Conservation (phyloP, 2,888 invertebrate genomes). For the Drosophila diplacantha region DNA sequence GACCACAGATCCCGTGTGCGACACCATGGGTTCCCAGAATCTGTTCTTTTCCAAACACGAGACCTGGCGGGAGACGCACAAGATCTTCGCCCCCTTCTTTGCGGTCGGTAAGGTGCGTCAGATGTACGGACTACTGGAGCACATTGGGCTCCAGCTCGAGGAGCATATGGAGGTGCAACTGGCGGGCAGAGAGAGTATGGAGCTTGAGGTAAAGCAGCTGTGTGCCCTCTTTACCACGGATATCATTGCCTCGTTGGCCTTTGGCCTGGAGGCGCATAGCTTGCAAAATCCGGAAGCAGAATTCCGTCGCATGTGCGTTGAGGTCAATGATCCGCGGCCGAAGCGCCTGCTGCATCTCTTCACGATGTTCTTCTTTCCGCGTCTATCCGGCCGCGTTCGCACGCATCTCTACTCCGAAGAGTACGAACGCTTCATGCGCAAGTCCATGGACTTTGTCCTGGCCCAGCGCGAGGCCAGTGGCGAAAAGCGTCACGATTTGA, state of each 20-base stretch:
- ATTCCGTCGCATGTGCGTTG: conserved; percentile 76
- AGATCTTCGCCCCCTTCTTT: conserved; percentile 78
- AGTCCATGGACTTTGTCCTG: conserved; percentile 76
- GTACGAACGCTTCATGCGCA: conserved; percentile 75
- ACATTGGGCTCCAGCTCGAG: conserved; percentile 71
- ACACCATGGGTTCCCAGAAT: conserved; percentile 76
- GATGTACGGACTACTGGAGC: conserved; percentile 70
- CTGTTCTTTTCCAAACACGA: conserved; percentile 78
- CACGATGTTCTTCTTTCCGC: conserved; percentile 77
- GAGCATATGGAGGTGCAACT: conserved; percentile 53
- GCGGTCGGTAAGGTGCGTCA: conserved; percentile 75
- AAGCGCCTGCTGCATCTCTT: conserved; percentile 74
- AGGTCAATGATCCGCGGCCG: conserved; percentile 74
- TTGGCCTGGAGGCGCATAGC: conserved; percentile 78
- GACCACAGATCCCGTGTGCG: conserved; percentile 67
- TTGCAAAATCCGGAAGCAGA: conserved; percentile 76
- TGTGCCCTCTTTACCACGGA: conserved; percentile 76
- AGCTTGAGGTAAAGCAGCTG: conserved; percentile 69
- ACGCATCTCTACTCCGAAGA: conserved; percentile 68
- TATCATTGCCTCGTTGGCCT: conserved; percentile 78
- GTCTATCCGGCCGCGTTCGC: conserved; percentile 63
- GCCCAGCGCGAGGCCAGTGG: conserved; percentile 75
- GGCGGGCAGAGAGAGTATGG: conserved; percentile 15
- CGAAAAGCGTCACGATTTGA: conserved; percentile 77
- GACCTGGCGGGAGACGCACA: conserved; percentile 76